Evolutionary conservation across 2,888 invertebrate species (phyloP), one percentile per base, ranked within the genome.

Genomic region (Branchinecta sandiegonensis): DNA sequence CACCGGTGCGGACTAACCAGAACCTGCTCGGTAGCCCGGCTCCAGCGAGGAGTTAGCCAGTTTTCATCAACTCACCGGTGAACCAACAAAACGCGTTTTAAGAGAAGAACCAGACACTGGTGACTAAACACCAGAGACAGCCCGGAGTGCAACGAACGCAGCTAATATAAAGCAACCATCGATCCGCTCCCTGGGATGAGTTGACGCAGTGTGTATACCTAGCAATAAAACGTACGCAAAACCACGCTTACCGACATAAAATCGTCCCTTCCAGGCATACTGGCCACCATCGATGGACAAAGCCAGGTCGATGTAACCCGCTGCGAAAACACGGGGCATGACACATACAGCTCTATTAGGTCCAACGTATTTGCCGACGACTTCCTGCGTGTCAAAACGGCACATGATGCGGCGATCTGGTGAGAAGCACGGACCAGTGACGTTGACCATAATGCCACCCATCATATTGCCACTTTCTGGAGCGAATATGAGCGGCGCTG

Each of bases 401-500:
- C 93, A 94, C 68, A 84, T 85, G 66, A 95, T 85, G 72, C 86
- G 84, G 74, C 89, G 86, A 1, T 81, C 81, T 0, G 83, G 83
- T 72, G 86, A 82, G 76, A 96, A 91, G 77, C 97, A 97, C 3
- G 95, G 94, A 0, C 96, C 97, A 0, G 96, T 94, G 70, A 97
- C 90, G 76, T 96, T 95, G 56, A 97, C 92, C 68, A 95, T 86
- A 0, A 93, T 91, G 2, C 97, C 97, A 5, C 97, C 97, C 72
- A 96, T 81, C 96, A 97, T 96, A 77, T 92, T 94, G 7, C 94
- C 96, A 75, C 91, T 92, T 78, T 95, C 94, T 0, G 95, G 95
- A 0, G 94, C 93, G 75, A 93, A 93, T 73, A 89, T 85, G 68
- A 94, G 78, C 0, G 88, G 88, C 69, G 93, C 82, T 5, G 69